Conservation (phyloP, 2,113 vertebrate species). For the Dolichallabes microphthalmus region DNA sequence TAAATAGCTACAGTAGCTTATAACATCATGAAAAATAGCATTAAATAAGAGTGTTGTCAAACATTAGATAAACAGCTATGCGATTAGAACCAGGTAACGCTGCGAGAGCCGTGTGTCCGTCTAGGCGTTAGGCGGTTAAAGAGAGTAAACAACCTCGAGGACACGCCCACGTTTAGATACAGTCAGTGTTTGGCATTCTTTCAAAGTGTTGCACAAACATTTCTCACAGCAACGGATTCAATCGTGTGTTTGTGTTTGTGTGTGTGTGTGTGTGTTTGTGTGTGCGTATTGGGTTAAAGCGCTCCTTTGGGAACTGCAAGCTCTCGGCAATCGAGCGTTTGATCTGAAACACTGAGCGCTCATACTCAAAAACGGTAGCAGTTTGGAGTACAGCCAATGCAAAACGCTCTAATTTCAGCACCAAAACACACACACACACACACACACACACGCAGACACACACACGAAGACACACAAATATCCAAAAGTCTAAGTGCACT, state of each 20-base stretch:
- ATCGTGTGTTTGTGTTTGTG: constrained; percentile 21
- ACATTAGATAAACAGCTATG: background rate
- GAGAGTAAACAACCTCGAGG: background rate
- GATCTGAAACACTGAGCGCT: constrained; percentile 26
- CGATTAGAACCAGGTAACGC: background rate
- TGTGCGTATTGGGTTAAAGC: constrained; percentile 23
- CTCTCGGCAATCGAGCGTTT: constrained; percentile 16
- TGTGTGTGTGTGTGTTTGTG: constrained; percentile 6
- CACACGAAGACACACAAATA: constrained; percentile 17
- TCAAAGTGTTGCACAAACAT: background rate
- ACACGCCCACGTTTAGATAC: background rate
- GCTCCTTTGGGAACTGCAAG: constrained; percentile 19
- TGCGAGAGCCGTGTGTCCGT: background rate
- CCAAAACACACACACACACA: background rate
- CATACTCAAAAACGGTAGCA: constrained; percentile 15
- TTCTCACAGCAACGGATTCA: background rate
- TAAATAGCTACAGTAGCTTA: background rate
- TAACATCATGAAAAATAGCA: background rate
- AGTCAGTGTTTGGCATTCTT: background rate
- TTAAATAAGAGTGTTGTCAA: background rate
- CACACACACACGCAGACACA: constrained; percentile 22
- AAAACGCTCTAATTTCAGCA: constrained; percentile 22
- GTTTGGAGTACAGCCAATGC: constrained; percentile 25
- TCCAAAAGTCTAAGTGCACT: constrained; percentile 6
- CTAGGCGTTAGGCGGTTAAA: background rate